These are phyloP conservation scores for Hydrochoerus hydrochaeris DNA, from an alignment of 2,113 vertebrate species.

Conservation along the genomic window DNA sequence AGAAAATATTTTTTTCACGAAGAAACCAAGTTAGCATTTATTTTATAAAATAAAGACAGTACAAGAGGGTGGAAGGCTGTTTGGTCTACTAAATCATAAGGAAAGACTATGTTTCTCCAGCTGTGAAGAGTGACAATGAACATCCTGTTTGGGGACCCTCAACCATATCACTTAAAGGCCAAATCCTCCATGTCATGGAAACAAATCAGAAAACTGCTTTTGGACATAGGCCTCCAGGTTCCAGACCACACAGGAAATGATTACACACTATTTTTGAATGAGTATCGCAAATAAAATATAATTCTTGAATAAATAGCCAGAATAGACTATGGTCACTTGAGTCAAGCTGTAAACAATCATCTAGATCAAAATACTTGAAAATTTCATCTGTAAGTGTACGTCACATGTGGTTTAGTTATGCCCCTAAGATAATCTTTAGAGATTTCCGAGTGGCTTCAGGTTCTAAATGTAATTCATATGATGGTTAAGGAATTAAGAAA, in stretches of 20 bases:
- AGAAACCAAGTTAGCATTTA: conserved; percentile 21
- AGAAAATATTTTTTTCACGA: neutral
- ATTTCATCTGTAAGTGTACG: neutral
- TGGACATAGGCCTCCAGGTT: neutral
- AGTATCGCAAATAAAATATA: conserved; percentile 39
- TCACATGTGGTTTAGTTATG: neutral
- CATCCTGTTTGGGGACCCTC: conserved; percentile 7
- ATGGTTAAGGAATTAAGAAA: conserved; percentile 53
- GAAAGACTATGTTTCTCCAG: neutral
- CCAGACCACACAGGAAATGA: conserved; percentile 44
- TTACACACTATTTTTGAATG: neutral
- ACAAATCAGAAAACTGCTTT: neutral
- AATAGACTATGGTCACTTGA: neutral
- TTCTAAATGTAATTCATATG: conserved; percentile 32
- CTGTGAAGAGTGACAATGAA: conserved; percentile 38
- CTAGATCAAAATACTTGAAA: conserved; percentile 54
- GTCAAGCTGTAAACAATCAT: conserved; percentile 37
- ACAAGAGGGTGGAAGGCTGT: neutral
- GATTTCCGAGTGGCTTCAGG: conserved; percentile 9
- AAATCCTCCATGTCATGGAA: neutral
- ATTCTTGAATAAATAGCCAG: conserved; percentile 51
- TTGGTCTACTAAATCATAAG: neutral
- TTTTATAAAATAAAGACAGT: conserved; percentile 20
- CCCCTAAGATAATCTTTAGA: conserved; percentile 29
- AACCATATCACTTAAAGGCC: neutral